phyloP scores from a whole-genome alignment of 2,113 vertebrate species.

The Lota lota region DNA sequence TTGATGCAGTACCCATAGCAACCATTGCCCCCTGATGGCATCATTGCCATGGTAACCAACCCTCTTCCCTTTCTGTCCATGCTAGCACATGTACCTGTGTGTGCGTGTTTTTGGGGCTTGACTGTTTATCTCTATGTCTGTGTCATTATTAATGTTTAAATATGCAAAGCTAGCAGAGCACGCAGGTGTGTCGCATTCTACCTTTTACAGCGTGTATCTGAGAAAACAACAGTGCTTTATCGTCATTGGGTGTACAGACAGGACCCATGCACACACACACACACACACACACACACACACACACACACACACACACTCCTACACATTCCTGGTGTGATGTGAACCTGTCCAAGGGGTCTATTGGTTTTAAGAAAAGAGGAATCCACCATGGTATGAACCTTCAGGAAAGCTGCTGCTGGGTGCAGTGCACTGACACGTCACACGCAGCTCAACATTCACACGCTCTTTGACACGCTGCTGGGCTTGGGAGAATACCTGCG shows the following conservation, averaged over 20 bases:
- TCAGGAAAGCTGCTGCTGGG: too few species aligned
- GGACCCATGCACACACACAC: conserved; percentile 11
- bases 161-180: too few species aligned
- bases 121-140: too few species aligned
- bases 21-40: conserved; percentile 54
- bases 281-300: conserved; percentile 9
- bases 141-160: too few species aligned
- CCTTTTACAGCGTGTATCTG: not conserved
- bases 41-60: conserved; percentile 51
- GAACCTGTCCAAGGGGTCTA: conserved; percentile 51
- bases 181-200: too few species aligned
- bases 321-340: conserved; percentile 28
- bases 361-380: conserved; percentile 65
- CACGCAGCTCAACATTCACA: too few species aligned
- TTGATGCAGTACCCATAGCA: conserved; percentile 49
- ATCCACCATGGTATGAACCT: conserved; percentile 22
- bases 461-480: too few species aligned
- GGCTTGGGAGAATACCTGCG: too few species aligned
- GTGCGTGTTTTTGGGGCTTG: too few species aligned
- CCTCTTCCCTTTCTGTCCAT: conserved; percentile 19
- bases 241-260: conserved; percentile 17
- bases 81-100: too few species aligned
- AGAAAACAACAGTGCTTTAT: not conserved
- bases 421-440: too few species aligned
- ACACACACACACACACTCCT: conserved; percentile 7